Conservation (phyloP, 2,888 invertebrate species). For the Tachina lurida region DNA sequence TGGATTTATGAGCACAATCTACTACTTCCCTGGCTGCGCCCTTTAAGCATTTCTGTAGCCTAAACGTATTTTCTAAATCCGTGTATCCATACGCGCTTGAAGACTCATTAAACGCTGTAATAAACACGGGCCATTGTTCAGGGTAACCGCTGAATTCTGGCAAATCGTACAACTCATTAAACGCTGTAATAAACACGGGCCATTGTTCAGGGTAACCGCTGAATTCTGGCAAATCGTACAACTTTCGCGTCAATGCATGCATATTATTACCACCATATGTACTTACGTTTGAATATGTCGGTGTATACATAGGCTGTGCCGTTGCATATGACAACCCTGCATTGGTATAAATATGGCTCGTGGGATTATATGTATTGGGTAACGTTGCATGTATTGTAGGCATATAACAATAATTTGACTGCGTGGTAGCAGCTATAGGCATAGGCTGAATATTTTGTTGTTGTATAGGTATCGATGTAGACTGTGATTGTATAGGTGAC, state of each 20-base stretch:
- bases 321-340: too few species aligned
- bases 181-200: constrained; percentile 11
- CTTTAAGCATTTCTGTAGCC: constrained; percentile 20
- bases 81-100: constrained; percentile 23
- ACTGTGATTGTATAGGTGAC: not conserved
- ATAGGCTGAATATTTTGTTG: too few species aligned
- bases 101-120: too few species aligned
- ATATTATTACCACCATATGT: not conserved
- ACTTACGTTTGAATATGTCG: too few species aligned
- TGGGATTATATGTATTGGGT: not conserved
- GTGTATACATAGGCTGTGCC: too few species aligned
- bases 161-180: too few species aligned
- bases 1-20: constrained; percentile 1
- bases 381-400: not conserved
- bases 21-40: not conserved
- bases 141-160: too few species aligned
- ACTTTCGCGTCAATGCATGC: not conserved
- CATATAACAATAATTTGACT: not conserved
- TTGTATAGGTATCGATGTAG: not conserved
- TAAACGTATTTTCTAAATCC: constrained; percentile 16
- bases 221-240: constrained; percentile 8
- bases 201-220: constrained; percentile 12
- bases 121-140: too few species aligned
- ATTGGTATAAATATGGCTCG: not conserved
- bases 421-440: not conserved